Conservation (phyloP, 1,140 invertebrate species). For the Trialeurodes vaporariorum region DNA sequence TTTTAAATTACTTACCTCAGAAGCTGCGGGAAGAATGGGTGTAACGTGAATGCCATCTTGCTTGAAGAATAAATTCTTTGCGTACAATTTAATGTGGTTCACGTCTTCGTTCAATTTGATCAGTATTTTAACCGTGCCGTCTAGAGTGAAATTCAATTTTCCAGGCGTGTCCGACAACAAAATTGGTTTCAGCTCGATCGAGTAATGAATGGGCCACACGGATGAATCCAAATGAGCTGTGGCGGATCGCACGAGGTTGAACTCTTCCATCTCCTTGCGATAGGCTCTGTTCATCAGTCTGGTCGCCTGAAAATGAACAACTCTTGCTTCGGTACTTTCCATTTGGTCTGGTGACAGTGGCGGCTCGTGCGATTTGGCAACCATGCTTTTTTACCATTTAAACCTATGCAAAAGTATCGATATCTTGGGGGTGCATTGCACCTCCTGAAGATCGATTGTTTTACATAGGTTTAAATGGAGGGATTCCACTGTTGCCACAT, state of each 20-base stretch:
- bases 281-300: not conserved
- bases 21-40: no score
- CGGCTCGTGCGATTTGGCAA: no score
- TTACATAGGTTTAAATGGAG: no score
- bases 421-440: no score
- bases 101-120: not conserved
- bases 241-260: not conserved
- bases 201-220: not conserved
- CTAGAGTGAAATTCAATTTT: not conserved
- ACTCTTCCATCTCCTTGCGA: not conserved
- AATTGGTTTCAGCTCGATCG: not conserved
- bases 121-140: not conserved
- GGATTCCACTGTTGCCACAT: no score
- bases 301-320: not conserved
- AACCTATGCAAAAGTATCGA: no score
- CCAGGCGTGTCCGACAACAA: not conserved
- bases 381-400: no score
- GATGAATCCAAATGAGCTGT: not conserved
- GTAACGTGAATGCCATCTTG: not conserved
- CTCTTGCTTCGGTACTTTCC: not conserved
- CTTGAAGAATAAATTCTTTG: not conserved
- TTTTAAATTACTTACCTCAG: no score
- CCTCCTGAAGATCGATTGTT: no score
- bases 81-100: not conserved
- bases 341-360: no score